Base-by-base conservation (phyloP, 2,113 vertebrate species). In the Oxyruncus cristatus region DNA sequence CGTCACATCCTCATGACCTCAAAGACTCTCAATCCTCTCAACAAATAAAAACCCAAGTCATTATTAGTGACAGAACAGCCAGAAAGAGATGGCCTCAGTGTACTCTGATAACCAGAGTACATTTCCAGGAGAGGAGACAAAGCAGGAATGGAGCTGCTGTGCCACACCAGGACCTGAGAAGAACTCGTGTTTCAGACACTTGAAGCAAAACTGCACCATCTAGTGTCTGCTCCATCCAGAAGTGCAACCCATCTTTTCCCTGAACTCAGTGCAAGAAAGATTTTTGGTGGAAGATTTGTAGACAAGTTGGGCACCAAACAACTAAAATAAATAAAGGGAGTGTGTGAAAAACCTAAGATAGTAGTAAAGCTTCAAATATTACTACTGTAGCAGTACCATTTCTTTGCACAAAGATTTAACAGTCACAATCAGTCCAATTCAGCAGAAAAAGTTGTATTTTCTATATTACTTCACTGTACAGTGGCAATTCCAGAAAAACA, bases 141-240 rank as follows among this genome's bases (percentile, higher is more conserved):
- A 86, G 72, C 65, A 91, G n/a, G 58, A 94, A 62, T 6, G 46
- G 66, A 41, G 61, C 70, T 41, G 49, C 74, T 62, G 67, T 11
- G 44, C 77, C 88, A 81, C 61, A 81, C 13, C 33, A 79, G 33
- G 6, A 75, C 41, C 46, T 33, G 46, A 76, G 56, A 4, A 50
- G 28, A 82, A 44, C 37, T 65, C 7, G 6, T 17, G 18, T 5
- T 62, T 12, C 53, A 46, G 14, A 35, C 1, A 24, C 42, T 39
- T 2, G 39, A 66, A 96, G 96, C 24, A 82, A 55, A 93, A 81
- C 55, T 92, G 81, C 96, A 92, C 97, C 97, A 98, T 77, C 97
- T 97, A 96, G 96, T 67, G 97, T n/a, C 49, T 56, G 71, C 61
- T 70, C 50, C 50, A 33, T 0, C 56, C 24, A 0, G 4, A 67